These are phyloP conservation scores for Esox lucius DNA, from an alignment of 2,797 vertebrate species.

Conservation along the genomic window DNA sequence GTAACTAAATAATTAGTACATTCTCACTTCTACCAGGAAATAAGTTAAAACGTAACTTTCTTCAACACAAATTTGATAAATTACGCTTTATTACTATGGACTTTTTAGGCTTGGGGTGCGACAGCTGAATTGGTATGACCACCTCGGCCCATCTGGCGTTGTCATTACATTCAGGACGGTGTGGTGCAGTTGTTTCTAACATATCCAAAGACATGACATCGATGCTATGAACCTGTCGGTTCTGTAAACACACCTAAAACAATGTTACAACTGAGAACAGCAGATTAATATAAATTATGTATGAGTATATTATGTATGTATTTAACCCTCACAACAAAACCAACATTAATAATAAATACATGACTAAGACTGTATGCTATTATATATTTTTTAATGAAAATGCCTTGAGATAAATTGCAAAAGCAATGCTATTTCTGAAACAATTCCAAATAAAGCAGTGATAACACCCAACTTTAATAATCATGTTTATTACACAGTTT, in stretches of 20 bases:
- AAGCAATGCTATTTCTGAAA: neutral
- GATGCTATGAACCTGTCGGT: neutral
- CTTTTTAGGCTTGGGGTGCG: neutral
- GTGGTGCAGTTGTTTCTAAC: neutral
- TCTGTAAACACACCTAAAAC: neutral
- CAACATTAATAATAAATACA: neutral
- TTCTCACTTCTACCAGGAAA: neutral
- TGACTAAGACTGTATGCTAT: neutral
- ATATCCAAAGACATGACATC: neutral
- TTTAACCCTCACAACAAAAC: neutral
- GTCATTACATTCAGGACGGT: neutral
- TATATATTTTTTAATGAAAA: neutral
- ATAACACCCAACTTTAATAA: slow-evolving; percentile 79
- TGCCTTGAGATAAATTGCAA: neutral
- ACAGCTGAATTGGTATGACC: neutral
- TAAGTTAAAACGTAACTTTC: neutral
- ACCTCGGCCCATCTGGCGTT: neutral
- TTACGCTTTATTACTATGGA: no score
- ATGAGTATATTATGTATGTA: neutral
- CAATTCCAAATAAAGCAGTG: neutral
- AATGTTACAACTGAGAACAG: neutral
- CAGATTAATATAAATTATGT: no score
- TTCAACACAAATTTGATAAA: no score
- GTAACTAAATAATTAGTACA: neutral
- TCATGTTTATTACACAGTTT: slow-evolving; percentile 87